phyloP scores from a whole-genome alignment of 1,140 invertebrate genomes.

The Ostrea edulis region DNA sequence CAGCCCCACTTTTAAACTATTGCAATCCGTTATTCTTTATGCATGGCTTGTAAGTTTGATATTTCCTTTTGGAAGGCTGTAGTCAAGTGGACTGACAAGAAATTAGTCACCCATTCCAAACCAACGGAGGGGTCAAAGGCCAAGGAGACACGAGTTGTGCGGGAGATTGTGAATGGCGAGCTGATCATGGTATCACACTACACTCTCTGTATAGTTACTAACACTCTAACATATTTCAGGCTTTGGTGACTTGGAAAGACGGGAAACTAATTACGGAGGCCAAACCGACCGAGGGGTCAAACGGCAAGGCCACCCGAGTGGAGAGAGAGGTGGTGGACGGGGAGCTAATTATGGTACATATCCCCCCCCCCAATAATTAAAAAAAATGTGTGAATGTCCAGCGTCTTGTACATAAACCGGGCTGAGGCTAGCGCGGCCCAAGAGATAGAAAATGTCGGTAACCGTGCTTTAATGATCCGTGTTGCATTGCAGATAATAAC shows the following conservation, averaged over 20 bases:
- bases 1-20: no score
- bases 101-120: conserved; percentile 42
- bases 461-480: no score
- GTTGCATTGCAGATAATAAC: no score
- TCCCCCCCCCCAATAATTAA: not conserved
- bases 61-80: conserved; percentile 23
- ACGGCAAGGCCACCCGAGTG: conserved; percentile 50
- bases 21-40: no score
- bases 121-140: conserved; percentile 48
- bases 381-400: not conserved
- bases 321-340: conserved; percentile 46
- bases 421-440: no score
- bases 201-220: not conserved
- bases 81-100: conserved; percentile 31
- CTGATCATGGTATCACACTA: conserved; percentile 32
- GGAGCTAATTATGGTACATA: conserved; percentile 53
- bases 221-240: conserved; percentile 47
- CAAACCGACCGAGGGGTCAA: conserved; percentile 51
- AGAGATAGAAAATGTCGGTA: no score
- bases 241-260: conserved; percentile 48
- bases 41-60: not conserved
- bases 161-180: conserved; percentile 17
- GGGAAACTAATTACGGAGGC: conserved; percentile 53
- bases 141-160: conserved; percentile 14
- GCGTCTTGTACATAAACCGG: not conserved